Percentiles rank a stretch among this genome's conserved stretches.
Conservation (phyloP, 2,888 invertebrate genomes). For the Drosophila mimica region DNA sequence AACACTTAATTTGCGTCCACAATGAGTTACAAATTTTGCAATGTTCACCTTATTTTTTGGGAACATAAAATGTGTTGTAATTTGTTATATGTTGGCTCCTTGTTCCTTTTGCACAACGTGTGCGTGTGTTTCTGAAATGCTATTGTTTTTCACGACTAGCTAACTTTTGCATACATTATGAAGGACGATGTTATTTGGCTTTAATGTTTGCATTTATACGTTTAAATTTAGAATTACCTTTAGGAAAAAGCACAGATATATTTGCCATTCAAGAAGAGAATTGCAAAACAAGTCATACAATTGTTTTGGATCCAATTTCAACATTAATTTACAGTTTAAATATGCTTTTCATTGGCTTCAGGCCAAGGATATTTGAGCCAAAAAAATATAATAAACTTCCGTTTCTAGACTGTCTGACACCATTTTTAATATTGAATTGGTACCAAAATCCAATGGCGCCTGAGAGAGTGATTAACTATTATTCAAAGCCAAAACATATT, state of each 20-base stretch:
- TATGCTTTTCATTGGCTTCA: not conserved
- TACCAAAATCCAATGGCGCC: not conserved
- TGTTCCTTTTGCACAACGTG: constrained; percentile 37
- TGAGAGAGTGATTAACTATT: not conserved
- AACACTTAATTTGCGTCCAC: constrained; percentile 60
- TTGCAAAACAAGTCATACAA: not conserved
- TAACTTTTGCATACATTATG: not conserved
- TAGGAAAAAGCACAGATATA: not conserved
- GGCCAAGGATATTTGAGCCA: not conserved
- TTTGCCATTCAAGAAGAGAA: not conserved
- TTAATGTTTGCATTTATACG: not conserved
- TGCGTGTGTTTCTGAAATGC: constrained; percentile 45
- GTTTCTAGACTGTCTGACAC: not conserved
- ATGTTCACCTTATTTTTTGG: constrained; percentile 31
- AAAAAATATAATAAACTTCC: not conserved
- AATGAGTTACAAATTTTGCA: constrained; percentile 74
- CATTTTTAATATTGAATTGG: not conserved
- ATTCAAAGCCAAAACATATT: not conserved
- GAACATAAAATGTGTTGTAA: constrained; percentile 56
- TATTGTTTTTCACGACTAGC: constrained; percentile 1
- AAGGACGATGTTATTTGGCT: not conserved
- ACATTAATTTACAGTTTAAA: not conserved
- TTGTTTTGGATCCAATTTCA: not conserved
- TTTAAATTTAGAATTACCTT: not conserved
- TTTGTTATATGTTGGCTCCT: constrained; percentile 52